Evolutionary conservation across 2,113 vertebrate genomes (phyloP).

Genomic region (Vireo altiloquus): DNA sequence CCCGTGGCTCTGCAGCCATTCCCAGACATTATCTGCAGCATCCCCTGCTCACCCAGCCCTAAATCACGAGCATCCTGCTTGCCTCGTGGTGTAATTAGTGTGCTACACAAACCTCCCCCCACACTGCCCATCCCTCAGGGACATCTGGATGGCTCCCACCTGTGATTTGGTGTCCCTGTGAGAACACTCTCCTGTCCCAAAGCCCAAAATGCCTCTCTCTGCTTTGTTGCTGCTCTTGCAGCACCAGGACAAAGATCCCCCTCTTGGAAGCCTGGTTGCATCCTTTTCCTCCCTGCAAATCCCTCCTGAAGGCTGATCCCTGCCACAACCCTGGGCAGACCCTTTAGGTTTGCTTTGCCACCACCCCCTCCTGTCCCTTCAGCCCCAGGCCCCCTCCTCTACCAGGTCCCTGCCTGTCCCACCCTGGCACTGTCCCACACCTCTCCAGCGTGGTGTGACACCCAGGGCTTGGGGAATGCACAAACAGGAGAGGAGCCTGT

Average conservation of each 20-base stretch:
- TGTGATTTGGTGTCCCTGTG: not conserved
- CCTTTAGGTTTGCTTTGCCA: not conserved
- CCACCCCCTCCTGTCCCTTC: not conserved
- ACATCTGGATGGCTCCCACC: not conserved
- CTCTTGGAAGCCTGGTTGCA: not conserved
- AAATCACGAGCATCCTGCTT: not conserved
- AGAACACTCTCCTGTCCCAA: accelerated
- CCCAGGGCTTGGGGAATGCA: not conserved
- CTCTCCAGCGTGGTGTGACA: not conserved
- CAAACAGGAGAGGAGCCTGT: not conserved
- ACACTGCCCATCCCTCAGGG: not conserved
- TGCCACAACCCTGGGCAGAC: not conserved
- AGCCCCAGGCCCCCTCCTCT: not conserved
- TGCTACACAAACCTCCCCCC: not conserved
- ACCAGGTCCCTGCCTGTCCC: not conserved
- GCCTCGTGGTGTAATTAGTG: not conserved
- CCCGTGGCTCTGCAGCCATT: not conserved
- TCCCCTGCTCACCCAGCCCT: not conserved
- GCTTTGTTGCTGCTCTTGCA: not conserved
- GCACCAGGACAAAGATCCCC: not conserved
- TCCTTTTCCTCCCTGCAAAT: not conserved
- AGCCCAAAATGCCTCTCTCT: not conserved
- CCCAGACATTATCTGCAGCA: not conserved
- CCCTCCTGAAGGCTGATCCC: not conserved
- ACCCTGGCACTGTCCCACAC: not conserved